These are phyloP conservation scores for Acrocephalus arundinaceus DNA, from an alignment of 2,113 vertebrate species.

Conservation along the genomic window DNA sequence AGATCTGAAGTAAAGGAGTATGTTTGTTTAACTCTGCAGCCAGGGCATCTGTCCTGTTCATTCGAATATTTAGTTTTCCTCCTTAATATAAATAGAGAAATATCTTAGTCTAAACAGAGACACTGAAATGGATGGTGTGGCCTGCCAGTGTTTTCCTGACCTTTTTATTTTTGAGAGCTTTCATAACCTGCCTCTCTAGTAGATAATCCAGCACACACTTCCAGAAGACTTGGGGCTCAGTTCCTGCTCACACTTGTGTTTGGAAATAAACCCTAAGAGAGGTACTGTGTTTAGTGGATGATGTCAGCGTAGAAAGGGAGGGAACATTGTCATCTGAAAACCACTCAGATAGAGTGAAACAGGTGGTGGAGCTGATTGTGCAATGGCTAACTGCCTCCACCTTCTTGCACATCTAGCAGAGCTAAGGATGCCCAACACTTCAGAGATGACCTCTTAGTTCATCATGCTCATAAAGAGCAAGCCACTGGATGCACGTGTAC, in stretches of 20 bases:
- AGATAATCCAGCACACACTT: not conserved
- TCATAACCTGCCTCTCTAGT: not conserved
- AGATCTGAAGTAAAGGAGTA: not conserved
- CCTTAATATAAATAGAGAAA: slow-evolving; percentile 24
- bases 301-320: not conserved
- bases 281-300: not conserved
- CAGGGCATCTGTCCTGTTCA: slow-evolving; percentile 12
- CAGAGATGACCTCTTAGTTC: not conserved
- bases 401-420: not conserved
- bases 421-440: not conserved
- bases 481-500: fast-evolving
- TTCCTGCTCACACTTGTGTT: not conserved
- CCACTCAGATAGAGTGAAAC: not conserved
- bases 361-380: not conserved
- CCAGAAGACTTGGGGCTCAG: not conserved
- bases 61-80: not conserved
- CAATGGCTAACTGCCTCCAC: not conserved
- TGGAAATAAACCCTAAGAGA: not conserved
- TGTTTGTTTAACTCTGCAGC: slow-evolving; percentile 28
- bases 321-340: not conserved
- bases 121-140: not conserved
- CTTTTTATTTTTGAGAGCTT: slow-evolving; percentile 35
- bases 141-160: not conserved
- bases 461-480: not conserved
- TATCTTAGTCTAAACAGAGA: slow-evolving; percentile 42